Evolutionary conservation across 37 sponge, comb jelly and placozoan genomes (phyloP).

Genomic region (Corticium candelabrum): DNA sequence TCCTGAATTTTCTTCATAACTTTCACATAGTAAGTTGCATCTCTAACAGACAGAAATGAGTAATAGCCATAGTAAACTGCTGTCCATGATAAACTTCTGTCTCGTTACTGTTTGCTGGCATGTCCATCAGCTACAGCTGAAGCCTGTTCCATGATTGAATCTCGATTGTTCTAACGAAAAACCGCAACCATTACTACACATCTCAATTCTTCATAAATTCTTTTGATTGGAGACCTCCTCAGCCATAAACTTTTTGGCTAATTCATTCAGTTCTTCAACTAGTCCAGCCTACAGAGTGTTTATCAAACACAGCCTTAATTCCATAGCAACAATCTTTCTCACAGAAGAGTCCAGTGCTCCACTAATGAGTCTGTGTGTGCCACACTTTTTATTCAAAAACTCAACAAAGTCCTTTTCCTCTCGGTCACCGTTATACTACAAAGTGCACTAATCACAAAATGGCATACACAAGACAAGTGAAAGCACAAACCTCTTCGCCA

Average conservation of each 20-base stretch:
- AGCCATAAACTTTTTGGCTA: slow-evolving; percentile 39
- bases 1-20: slow-evolving; percentile 89
- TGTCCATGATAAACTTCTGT: too few species aligned
- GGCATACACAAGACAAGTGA: neutral
- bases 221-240: slow-evolving; percentile 21
- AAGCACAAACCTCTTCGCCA: slow-evolving; percentile 59
- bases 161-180: too few species aligned
- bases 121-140: neutral
- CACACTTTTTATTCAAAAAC: slow-evolving; percentile 77
- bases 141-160: neutral
- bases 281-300: slow-evolving; percentile 48
- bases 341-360: slow-evolving; percentile 55
- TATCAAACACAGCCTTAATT: neutral
- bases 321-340: neutral
- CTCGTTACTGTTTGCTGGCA: neutral
- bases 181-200: too few species aligned
- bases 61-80: neutral
- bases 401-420: slow-evolving; percentile 45
- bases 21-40: slow-evolving; percentile 72
- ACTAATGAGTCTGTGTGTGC: slow-evolving; percentile 39
- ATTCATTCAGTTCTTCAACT: slow-evolving; percentile 49
- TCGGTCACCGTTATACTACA: slow-evolving; percentile 66
- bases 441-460: neutral
- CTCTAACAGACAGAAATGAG: neutral
- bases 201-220: neutral